Evolutionary conservation across 2,888 invertebrate species (phyloP), one percentile per base, ranked within the genome.

Genomic region (Encarsia formosa): DNA sequence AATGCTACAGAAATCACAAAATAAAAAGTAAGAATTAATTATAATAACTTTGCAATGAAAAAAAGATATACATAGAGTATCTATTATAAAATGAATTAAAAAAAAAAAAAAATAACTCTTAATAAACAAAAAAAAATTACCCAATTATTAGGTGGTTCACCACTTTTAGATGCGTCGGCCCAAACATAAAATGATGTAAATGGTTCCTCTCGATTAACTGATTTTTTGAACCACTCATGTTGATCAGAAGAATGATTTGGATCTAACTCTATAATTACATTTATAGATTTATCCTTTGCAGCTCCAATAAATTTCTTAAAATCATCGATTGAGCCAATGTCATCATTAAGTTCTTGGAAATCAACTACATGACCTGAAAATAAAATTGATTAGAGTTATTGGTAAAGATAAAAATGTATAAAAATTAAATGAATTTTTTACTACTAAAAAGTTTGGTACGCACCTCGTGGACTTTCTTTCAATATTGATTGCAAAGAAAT

Each of bases 141-240:
- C 90, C 90, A 91, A 67, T 87, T 85, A 63, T 85, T 89, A 6
- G 88, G 88, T 8, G 76, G 77, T 34, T 73, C 75, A 1, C 63
- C 60, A 39, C 69, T 73, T 23, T 70, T 70, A 44, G 63, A 69
- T 2, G 76, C 77, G 56, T 78, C 70, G 18, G 74, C 73, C 94
- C 94, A 95, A 18, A 91, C 78, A 70, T 92, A 93, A 69, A 86
- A 93, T 61, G 86, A 79, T 0, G 77, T 79, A 67, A 82, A 91
- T 0, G 78, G 78, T 3, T 77, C 78, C 16, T 81, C 77, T 15
- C 75, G 76, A 44, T 78, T 75, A 47, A 80, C 76, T 34, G 90
- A 85, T 57, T 80, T 77, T 22, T 77, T 67, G 75, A 95, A 90
- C 85, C 94, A 88, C 1, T 74, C 68, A 66, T 89, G 88, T 2